Base-by-base conservation (phyloP, 2,888 invertebrate genomes). In the Escarpia spicata region DNA sequence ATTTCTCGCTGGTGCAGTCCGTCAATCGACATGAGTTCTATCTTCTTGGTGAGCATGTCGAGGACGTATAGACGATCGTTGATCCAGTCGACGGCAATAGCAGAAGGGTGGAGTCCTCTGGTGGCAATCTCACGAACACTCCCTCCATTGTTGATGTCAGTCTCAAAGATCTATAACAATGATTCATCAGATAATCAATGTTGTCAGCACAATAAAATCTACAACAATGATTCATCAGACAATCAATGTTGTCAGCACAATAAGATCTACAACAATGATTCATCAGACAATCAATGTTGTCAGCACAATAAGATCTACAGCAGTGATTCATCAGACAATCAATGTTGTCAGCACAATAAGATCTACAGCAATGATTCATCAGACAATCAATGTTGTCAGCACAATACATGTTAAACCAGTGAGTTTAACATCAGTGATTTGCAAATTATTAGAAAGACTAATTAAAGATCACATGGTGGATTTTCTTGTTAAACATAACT, bases 41-140 rank as follows among this genome's bases (percentile, higher is more conserved):
- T 98, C 97, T 98, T 98, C 96, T 99, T 98, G 0, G 99, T 99
- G 43, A 98, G 97, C 43, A 98, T 97, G 96, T 99, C 99, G 0
- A 98, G 98, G 43, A 99, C 98, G 97, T 99, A 99, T 12, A 99
- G 97, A 96, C 99, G 99, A 96, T 99, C 98, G 0, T 99, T 99
- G 91, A 99, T 98, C 99, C 99, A 99, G 97, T 99, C 99, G 31
- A 99, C 98, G 12, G 99, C 99, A 92, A 99, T 58, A 26, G 94
- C 94, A 19, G 93, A 93, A 0, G 95, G 95, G 8, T 94, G 92
- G 8, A 96, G 91, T 44, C 95, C 94, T 19, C 94, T 93, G 2
- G 95, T 92, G n/a, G 94, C 92, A 12, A 93, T 90, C n/a, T 60
- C 91, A 9, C 93, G 92, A 52, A 37, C 90, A 12, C 93, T 93